phyloP scores from a whole-genome alignment of 2,797 vertebrate species.

The Poliocrania exsul region DNA sequence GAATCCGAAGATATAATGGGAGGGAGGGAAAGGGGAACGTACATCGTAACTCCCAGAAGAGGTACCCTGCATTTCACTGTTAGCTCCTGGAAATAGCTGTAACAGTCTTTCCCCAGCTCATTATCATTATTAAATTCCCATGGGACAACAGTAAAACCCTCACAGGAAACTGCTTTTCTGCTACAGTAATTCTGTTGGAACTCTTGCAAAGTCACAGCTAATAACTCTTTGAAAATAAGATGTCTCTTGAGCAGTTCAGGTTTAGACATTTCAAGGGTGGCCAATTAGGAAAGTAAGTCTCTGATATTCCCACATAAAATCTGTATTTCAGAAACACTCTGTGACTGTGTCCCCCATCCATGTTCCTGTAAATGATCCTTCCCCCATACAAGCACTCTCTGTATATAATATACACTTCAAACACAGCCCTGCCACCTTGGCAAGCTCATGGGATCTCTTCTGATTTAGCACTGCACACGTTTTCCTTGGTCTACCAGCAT shows the following conservation, averaged over 20 bases:
- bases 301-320: background rate
- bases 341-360: background rate
- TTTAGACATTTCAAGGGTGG: constrained; percentile 20
- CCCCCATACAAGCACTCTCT: background rate
- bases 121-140: constrained; percentile 18
- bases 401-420: background rate
- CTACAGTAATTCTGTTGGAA: constrained; percentile 31
- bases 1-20: background rate
- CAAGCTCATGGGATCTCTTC: constrained; percentile 7
- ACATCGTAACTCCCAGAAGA: background rate
- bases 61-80: background rate
- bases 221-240: constrained; percentile 42
- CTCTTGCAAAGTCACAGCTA: constrained; percentile 26
- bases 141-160: background rate
- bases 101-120: background rate
- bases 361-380: background rate
- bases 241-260: constrained; percentile 3
- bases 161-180: constrained; percentile 45
- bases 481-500: background rate
- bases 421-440: background rate
- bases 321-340: background rate
- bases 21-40: background rate
- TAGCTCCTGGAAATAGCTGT: background rate
- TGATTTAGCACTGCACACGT: constrained; percentile 12
- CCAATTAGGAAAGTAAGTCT: background rate